Conservation (phyloP, 2,797 vertebrate genomes). For the Acridotheres tristis region DNA sequence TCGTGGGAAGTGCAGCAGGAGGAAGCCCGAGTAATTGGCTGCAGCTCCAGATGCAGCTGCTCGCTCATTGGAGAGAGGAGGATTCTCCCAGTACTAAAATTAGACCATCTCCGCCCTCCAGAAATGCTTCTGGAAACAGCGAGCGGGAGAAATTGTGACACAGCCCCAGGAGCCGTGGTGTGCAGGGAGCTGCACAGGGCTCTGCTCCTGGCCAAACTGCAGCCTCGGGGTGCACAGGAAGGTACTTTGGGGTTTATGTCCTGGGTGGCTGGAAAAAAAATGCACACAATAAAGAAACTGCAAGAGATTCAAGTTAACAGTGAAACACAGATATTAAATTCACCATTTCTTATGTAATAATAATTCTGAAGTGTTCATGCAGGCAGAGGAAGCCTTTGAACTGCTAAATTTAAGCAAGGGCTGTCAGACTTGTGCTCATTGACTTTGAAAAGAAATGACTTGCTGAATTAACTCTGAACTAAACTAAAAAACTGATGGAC, state of each 20-base stretch:
- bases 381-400: neutral
- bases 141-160: neutral
- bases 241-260: fast-evolving
- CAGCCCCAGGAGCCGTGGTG: neutral
- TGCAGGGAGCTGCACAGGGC: neutral
- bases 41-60: slow-evolving; percentile 25
- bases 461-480: neutral
- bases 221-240: neutral
- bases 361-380: neutral
- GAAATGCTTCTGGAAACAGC: slow-evolving; percentile 70
- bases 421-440: neutral
- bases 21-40: slow-evolving; percentile 51
- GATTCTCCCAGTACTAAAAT: slow-evolving; percentile 58
- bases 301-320: neutral
- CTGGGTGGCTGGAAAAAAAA: neutral
- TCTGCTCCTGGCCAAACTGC: fast-evolving
- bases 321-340: neutral
- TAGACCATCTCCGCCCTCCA: slow-evolving; percentile 56
- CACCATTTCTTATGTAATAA: neutral
- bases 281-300: neutral
- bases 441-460: neutral
- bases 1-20: slow-evolving; percentile 50
- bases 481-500: neutral
- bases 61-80: slow-evolving; percentile 29
- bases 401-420: neutral